Conservation (phyloP, 2,797 vertebrate species). For the Dallia pectoralis region DNA sequence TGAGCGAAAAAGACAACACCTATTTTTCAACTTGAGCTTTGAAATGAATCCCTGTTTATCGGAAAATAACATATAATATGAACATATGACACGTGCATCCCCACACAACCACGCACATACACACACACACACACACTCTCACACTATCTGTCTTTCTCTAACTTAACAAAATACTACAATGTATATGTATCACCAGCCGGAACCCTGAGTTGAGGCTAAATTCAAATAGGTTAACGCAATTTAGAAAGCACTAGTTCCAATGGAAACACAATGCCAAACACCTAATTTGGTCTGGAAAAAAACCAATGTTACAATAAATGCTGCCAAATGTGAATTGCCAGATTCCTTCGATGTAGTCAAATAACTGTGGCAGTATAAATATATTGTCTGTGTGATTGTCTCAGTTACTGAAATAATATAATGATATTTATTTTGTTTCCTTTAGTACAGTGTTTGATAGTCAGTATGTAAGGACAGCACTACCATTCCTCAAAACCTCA, state of each 20-base stretch:
- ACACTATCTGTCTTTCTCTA: not conserved
- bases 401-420: too few relatives aligned
- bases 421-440: not conserved
- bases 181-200: not conserved
- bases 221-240: not conserved
- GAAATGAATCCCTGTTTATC: conserved; percentile 16
- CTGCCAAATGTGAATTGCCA: not conserved
- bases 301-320: not conserved
- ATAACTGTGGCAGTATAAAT: not conserved
- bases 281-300: not conserved
- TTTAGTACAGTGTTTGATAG: not conserved
- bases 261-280: not conserved
- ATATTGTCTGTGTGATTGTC: too few relatives aligned
- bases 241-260: not conserved
- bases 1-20: conserved; percentile 24
- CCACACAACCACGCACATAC: not conserved
- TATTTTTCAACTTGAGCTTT: conserved; percentile 38
- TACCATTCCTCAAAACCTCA: not conserved
- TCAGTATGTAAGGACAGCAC: not conserved
- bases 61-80: too few relatives aligned
- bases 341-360: not conserved
- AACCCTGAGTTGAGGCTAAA: not conserved
- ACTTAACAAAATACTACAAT: not conserved
- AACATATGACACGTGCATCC: not conserved
- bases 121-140: not conserved